Conservation (phyloP, 2,888 invertebrate species). For the Acronicta aceris region DNA sequence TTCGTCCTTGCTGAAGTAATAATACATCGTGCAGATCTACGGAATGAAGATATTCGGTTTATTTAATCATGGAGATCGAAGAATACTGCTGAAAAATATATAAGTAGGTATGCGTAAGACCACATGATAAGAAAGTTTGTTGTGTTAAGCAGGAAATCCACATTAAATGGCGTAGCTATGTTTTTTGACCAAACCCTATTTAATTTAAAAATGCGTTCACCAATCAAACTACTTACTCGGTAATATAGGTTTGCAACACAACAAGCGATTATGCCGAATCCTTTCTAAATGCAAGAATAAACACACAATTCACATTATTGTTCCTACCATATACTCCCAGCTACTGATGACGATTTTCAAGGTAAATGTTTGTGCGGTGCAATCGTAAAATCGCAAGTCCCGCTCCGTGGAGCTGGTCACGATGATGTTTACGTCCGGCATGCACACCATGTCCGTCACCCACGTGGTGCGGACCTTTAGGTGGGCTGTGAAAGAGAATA, state of each 20-base stretch:
- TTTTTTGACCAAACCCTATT: too few species aligned
- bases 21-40: constrained; percentile 87
- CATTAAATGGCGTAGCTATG: too few species aligned
- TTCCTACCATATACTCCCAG: constrained; percentile 87
- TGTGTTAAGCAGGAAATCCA: too few species aligned
- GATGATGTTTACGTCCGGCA: constrained; percentile 94
- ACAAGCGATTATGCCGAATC: too few species aligned
- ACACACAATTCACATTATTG: background rate
- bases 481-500: constrained; percentile 79
- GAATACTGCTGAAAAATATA: too few species aligned
- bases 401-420: constrained; percentile 94
- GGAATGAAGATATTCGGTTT: background rate
- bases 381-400: constrained; percentile 94
- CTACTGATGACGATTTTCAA: constrained; percentile 92
- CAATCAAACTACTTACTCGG: too few species aligned
- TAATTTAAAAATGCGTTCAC: too few species aligned
- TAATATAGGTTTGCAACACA: too few species aligned
- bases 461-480: constrained; percentile 91
- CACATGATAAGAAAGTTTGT: too few species aligned
- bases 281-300: too few species aligned
- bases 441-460: constrained; percentile 92
- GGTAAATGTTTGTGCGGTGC: constrained; percentile 92
- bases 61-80: background rate
- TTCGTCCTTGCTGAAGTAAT: constrained; percentile 89
- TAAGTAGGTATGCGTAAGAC: too few species aligned